phyloP scores from a whole-genome alignment of 2,113 vertebrate genomes.

The Ochotona curzoniae region DNA sequence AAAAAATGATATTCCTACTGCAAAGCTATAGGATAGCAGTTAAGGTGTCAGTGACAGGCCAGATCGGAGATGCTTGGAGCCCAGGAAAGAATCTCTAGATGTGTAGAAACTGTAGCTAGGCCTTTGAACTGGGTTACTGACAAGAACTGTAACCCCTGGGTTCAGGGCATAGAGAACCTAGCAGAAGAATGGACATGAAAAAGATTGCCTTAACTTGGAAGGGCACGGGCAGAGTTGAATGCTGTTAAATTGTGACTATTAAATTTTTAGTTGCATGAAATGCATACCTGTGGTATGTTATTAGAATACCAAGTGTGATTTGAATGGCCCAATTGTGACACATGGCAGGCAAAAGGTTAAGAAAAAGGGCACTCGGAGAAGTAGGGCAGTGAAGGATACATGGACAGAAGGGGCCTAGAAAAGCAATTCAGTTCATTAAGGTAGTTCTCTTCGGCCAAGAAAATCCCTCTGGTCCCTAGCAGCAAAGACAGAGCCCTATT shows the following conservation, averaged over 20 bases:
- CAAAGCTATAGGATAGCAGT: neutral
- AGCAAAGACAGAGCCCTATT: slow-evolving; percentile 6
- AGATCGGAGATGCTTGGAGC: neutral
- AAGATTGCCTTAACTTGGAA: neutral
- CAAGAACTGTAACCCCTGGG: neutral
- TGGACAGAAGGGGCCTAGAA: neutral
- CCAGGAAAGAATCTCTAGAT: neutral
- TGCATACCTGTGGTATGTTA: neutral
- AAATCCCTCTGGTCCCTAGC: neutral
- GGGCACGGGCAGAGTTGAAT: neutral
- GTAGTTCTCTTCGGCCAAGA: neutral
- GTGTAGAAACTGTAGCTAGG: neutral
- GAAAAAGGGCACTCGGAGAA: neutral
- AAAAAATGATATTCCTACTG: neutral
- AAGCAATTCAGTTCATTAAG: neutral
- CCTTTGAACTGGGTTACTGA: neutral
- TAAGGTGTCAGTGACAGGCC: neutral
- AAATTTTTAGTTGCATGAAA: neutral
- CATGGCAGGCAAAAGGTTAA: neutral
- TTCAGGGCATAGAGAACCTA: neutral
- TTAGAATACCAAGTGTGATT: neutral
- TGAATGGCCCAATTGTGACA: neutral
- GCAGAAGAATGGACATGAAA: neutral
- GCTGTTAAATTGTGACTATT: neutral
- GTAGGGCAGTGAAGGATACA: neutral